Percentiles rank a stretch among this genome's conserved stretches.
Conservation (phyloP, 1,140 invertebrate species). For the Hycleus cichorii region DNA sequence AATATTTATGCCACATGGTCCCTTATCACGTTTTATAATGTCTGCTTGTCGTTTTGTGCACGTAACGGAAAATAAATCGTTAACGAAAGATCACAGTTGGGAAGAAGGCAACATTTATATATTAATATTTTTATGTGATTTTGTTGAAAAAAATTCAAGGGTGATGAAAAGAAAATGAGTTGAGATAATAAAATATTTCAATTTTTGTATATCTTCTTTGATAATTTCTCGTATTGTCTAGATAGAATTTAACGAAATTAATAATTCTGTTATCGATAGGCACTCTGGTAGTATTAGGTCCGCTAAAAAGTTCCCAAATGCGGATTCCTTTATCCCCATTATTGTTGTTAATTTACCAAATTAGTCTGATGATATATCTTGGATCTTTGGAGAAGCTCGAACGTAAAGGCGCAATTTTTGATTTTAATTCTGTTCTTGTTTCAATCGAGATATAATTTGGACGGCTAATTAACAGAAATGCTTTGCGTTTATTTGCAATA, state of each 20-base stretch:
- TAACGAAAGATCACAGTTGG: slow-evolving; percentile 33
- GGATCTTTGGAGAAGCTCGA: not conserved
- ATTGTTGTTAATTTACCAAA: not conserved
- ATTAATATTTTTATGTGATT: not conserved
- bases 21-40: slow-evolving; percentile 23
- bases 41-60: slow-evolving; percentile 4
- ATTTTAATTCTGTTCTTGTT: not conserved
- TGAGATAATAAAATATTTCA: not conserved
- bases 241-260: not conserved
- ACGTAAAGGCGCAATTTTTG: not conserved
- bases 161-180: not conserved
- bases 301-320: slow-evolving; percentile 14
- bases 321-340: slow-evolving; percentile 4
- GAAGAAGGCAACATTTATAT: slow-evolving; percentile 36
- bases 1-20: slow-evolving; percentile 21
- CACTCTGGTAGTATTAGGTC: slow-evolving; percentile 24
- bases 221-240: not conserved
- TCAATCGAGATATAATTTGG: too few species aligned
- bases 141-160: not conserved
- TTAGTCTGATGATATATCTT: not conserved
- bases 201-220: not conserved
- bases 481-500: too few species aligned
- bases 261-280: slow-evolving; percentile 10
- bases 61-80: slow-evolving; percentile 19
- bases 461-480: too few species aligned